Conservation (phyloP, 2,888 invertebrate species). For the Coenonympha arcania region DNA sequence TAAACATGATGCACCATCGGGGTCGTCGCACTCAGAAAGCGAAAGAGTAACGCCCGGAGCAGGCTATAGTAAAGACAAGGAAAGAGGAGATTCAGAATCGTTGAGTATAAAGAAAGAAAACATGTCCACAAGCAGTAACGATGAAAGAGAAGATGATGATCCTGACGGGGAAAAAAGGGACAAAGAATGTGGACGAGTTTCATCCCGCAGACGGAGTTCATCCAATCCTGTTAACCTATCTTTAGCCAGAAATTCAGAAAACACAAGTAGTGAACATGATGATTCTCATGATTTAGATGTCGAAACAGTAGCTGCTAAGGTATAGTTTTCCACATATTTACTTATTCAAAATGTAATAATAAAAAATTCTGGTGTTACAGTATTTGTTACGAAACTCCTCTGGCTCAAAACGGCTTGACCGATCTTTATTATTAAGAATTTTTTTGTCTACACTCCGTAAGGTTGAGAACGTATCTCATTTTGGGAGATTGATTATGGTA, state of each 20-base stretch:
- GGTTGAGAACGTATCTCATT: too few species aligned
- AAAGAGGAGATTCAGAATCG: constrained; percentile 57
- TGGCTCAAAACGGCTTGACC: too few species aligned
- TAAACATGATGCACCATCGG: constrained; percentile 69
- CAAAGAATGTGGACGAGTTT: constrained; percentile 64
- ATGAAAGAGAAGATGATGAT: constrained; percentile 70
- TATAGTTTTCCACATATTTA: too few species aligned
- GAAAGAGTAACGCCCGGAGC: constrained; percentile 65
- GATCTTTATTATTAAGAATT: too few species aligned
- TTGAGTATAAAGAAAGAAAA: constrained; percentile 70
- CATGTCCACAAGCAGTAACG: constrained; percentile 70
- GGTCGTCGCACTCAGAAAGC: constrained; percentile 69
- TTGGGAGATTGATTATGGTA: too few species aligned
- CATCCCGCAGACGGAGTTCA: constrained; percentile 79
- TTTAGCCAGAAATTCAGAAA: constrained; percentile 72
- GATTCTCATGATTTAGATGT: constrained; percentile 72
- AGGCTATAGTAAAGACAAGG: constrained; percentile 68
- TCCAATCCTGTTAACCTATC: constrained; percentile 89
- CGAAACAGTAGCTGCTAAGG: constrained; percentile 71
- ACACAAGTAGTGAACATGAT: constrained; percentile 74
- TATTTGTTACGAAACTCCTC: too few species aligned
- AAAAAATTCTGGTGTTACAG: too few species aligned
- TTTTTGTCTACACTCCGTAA: too few species aligned
- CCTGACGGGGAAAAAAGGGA: constrained; percentile 69
- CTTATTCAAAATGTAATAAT: too few species aligned